Conservation (phyloP, 2,113 vertebrate genomes). For the Phalacrocorax carbo region DNA sequence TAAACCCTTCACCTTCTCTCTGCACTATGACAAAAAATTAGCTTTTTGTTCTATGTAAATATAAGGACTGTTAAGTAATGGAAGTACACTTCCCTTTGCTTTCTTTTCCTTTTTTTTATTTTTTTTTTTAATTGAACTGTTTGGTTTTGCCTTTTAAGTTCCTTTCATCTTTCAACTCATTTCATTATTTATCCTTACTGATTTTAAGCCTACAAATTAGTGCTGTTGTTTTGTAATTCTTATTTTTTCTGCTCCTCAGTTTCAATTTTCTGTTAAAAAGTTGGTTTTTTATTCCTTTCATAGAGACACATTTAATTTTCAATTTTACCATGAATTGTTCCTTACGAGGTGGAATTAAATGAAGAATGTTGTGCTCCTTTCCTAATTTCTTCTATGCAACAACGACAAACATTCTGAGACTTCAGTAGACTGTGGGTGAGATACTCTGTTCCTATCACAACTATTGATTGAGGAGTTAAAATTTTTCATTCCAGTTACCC, state of each 20-base stretch:
- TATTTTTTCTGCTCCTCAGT: not conserved
- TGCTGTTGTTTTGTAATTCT: not conserved
- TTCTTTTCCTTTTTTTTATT: not conserved
- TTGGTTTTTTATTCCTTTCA: not conserved
- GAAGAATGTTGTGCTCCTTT: not conserved
- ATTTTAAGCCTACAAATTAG: not conserved
- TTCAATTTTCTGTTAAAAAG: not conserved
- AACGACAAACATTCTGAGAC: not conserved
- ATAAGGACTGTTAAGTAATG: not conserved
- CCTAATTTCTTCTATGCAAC: not conserved
- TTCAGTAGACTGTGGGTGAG: not conserved
- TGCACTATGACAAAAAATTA: not conserved
- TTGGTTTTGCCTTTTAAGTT: not conserved
- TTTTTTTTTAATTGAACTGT: not conserved
- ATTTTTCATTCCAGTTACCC: not conserved
- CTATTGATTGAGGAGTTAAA: not conserved
- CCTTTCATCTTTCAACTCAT: not conserved
- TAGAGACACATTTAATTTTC: not conserved
- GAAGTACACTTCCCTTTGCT: not conserved
- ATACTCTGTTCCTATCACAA: not conserved
- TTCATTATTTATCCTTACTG: not conserved
- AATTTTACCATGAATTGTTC: not conserved
- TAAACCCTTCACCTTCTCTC: not conserved
- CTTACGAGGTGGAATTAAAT: not conserved
- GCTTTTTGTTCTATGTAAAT: not conserved